Evolutionary conservation across 2,888 invertebrate species (phyloP).

Genomic region (Drosophila austrosaltans): DNA sequence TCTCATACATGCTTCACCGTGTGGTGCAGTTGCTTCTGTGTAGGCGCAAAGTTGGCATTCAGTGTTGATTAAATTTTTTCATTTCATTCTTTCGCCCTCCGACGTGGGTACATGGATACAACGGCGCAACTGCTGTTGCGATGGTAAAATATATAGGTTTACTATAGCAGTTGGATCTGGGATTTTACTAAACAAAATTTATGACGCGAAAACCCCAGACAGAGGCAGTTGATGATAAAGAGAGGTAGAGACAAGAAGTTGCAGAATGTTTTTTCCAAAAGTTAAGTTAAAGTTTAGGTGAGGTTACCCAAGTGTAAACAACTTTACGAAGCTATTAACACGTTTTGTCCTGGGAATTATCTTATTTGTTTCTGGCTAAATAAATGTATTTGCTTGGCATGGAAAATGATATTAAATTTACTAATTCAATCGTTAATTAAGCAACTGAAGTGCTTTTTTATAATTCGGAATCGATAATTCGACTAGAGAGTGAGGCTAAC

Average conservation of each 20-base stretch:
- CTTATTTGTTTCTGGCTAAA: constrained; percentile 27
- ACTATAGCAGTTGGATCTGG: constrained; percentile 9
- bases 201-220: constrained; percentile 9
- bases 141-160: constrained; percentile 26
- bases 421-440: neutral
- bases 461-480: no score
- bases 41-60: constrained; percentile 1
- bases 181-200: constrained; percentile 23
- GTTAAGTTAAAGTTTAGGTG: constrained; percentile 50
- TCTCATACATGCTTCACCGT: neutral
- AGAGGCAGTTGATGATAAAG: constrained; percentile 2
- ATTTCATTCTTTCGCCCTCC: neutral
- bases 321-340: constrained; percentile 48
- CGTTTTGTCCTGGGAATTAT: constrained; percentile 46
- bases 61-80: constrained; percentile 56
- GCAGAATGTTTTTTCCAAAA: constrained; percentile 32
- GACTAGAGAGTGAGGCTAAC: no score
- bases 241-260: constrained; percentile 21
- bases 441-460: no score
- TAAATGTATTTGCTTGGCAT: constrained; percentile 4
- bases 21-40: neutral
- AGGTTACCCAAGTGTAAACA: constrained; percentile 42
- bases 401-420: no score
- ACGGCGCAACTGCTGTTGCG: constrained; percentile 21
- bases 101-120: neutral